phyloP scores from a whole-genome alignment of 37 sponge, comb jelly and placozoan genomes.

The Spongilla lacustris region DNA sequence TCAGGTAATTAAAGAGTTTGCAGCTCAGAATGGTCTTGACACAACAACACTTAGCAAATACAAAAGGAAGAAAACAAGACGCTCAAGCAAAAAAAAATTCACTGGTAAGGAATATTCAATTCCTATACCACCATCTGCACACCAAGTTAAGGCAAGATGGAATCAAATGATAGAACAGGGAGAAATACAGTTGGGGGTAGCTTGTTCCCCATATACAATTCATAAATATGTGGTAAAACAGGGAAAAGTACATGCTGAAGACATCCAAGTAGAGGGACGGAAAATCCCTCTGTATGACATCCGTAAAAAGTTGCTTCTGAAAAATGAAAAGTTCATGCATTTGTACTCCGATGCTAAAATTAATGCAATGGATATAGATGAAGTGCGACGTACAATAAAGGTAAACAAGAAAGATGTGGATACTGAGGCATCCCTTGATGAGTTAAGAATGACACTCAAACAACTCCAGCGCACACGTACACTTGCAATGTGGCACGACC shows the following conservation, averaged over 20 bases:
- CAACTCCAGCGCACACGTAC: no score
- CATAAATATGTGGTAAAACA: background rate
- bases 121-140: constrained; percentile 9
- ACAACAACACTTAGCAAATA: background rate
- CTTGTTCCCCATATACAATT: constrained; percentile 10
- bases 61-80: background rate
- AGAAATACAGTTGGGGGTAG: constrained; percentile 12
- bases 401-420: no score
- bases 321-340: no score
- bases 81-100: background rate
- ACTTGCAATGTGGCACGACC: no score
- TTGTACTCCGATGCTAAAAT: no score
- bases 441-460: no score
- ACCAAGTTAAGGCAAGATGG: constrained; percentile 6
- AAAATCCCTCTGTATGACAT: no score
- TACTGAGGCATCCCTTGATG: no score
- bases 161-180: constrained; percentile 19
- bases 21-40: constrained; percentile 19
- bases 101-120: constrained; percentile 9
- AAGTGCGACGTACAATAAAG: no score
- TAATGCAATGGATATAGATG: no score
- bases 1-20: no score
- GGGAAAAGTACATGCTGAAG: constrained; percentile 16
- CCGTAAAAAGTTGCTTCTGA: no score
- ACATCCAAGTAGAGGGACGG: background rate